phyloP scores from a whole-genome alignment of 2,888 invertebrate species.

The Amblyjoppa proteus region DNA sequence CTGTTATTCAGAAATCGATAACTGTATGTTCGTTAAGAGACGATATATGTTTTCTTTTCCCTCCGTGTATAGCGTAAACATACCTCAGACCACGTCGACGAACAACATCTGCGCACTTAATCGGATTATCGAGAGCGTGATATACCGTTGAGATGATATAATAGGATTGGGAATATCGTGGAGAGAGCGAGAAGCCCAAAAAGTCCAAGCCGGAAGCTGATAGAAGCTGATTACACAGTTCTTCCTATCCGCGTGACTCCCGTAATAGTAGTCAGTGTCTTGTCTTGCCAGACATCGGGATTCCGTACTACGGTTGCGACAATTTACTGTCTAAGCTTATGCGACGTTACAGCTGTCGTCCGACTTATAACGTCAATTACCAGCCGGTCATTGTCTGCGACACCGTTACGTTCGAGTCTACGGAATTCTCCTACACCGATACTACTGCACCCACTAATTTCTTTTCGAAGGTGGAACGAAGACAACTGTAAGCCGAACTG shows the following conservation, averaged over 20 bases:
- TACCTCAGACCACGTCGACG: conserved; percentile 2
- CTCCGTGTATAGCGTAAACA: background rate
- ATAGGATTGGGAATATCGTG: conserved; percentile 37
- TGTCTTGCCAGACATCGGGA: background rate
- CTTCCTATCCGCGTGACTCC: background rate
- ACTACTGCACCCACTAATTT: background rate
- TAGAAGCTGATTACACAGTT: conserved; percentile 32
- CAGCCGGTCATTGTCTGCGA: background rate
- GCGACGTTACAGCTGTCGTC: background rate
- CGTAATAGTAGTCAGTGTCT: background rate
- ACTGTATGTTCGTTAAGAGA: background rate
- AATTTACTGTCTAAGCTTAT: conserved; percentile 1
- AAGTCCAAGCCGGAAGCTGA: conserved; percentile 32
- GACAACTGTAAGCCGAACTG: background rate
- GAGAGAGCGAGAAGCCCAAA: conserved; percentile 2
- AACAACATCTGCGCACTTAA: conserved; percentile 34
- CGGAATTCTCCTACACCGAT: background rate
- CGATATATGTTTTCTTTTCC: background rate
- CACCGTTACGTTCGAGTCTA: background rate
- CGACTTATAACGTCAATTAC: conserved; percentile 3
- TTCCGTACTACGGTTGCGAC: background rate
- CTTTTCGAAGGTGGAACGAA: background rate
- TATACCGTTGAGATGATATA: conserved; percentile 18
- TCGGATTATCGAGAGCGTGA: conserved; percentile 33
- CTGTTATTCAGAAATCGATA: background rate